A percentile compares a stretch with the other conserved stretches of the same genome.
Conservation (phyloP, 2,888 invertebrate species). For the Metalampra italica region DNA sequence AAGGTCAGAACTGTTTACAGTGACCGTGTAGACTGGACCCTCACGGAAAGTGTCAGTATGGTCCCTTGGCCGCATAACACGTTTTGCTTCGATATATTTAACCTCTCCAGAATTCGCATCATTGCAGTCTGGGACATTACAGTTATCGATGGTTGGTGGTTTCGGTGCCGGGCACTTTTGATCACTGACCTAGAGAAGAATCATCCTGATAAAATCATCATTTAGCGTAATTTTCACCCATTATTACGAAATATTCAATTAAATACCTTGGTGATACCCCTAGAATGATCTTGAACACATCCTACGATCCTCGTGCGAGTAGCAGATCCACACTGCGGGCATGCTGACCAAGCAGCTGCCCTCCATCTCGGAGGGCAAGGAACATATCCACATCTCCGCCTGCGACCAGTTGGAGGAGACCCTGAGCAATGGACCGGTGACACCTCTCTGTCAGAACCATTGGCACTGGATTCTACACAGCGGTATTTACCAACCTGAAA, state of each 20-base stretch:
- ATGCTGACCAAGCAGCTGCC: slow-evolving; percentile 86
- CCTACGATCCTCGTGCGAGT: slow-evolving; percentile 83
- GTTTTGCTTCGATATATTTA: slow-evolving; percentile 37
- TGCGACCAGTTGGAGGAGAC: slow-evolving; percentile 78
- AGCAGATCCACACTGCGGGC: slow-evolving; percentile 89
- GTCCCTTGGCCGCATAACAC: slow-evolving; percentile 35
- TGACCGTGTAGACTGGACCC: slow-evolving; percentile 60
- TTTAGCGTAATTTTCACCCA: not conserved
- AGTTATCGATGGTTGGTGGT: slow-evolving; percentile 47
- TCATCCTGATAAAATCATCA: not conserved
- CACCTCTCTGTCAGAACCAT: slow-evolving; percentile 81
- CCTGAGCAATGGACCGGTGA: slow-evolving; percentile 71
- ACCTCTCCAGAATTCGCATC: slow-evolving; percentile 28
- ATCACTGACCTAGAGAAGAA: slow-evolving; percentile 52
- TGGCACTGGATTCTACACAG: slow-evolving; percentile 81
- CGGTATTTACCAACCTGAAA: slow-evolving; percentile 82
- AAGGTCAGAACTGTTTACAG: slow-evolving; percentile 50
- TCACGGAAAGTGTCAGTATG: slow-evolving; percentile 57
- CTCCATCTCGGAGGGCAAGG: slow-evolving; percentile 92
- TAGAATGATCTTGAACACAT: slow-evolving; percentile 81
- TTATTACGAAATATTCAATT: not conserved
- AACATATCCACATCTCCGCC: slow-evolving; percentile 84
- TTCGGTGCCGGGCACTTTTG: slow-evolving; percentile 56
- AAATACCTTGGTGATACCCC: slow-evolving; percentile 63
- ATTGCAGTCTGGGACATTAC: slow-evolving; percentile 55